phyloP scores from a whole-genome alignment of 2,888 invertebrate genomes.

The Sinotaia quadrata region DNA sequence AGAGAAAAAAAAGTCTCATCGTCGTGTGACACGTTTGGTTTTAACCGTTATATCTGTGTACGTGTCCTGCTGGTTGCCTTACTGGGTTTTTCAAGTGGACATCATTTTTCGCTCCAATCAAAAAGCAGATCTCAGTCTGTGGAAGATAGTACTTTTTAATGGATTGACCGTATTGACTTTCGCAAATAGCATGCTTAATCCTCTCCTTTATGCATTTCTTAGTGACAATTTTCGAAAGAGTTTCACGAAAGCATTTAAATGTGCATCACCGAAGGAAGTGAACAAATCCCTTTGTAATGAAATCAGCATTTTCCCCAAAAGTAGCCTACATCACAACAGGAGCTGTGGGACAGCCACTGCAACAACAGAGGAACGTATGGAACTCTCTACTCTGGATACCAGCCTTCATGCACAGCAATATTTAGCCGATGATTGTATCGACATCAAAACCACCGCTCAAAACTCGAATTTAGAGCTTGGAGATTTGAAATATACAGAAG shows the following conservation, averaged over 20 bases:
- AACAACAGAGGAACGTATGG: slow-evolving; percentile 37
- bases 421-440: neutral
- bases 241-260: slow-evolving; percentile 69
- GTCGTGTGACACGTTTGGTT: slow-evolving; percentile 69
- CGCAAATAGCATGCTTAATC: slow-evolving; percentile 70
- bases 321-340: slow-evolving; percentile 37
- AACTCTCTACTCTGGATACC: slow-evolving; percentile 35
- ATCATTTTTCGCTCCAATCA: slow-evolving; percentile 47
- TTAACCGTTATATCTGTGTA: slow-evolving; percentile 69
- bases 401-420: neutral
- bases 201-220: slow-evolving; percentile 70
- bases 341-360: slow-evolving; percentile 29
- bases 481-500: slow-evolving; percentile 5
- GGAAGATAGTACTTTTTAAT: slow-evolving; percentile 60
- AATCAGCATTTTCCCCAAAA: slow-evolving; percentile 57
- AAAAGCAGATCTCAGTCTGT: slow-evolving; percentile 10
- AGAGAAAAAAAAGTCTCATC: slow-evolving; percentile 65
- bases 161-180: slow-evolving; percentile 67
- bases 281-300: slow-evolving; percentile 52
- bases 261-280: slow-evolving; percentile 55
- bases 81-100: slow-evolving; percentile 68
- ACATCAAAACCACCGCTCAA: slow-evolving; percentile 2
- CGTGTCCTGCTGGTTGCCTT: slow-evolving; percentile 70
- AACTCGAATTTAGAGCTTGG: neutral
- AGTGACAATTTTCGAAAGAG: slow-evolving; percentile 70